A percentile compares a stretch with the other conserved stretches of the same genome.
Evolutionary conservation across 2,797 vertebrate species (phyloP).

Genomic region (Ataeniobius toweri): DNA sequence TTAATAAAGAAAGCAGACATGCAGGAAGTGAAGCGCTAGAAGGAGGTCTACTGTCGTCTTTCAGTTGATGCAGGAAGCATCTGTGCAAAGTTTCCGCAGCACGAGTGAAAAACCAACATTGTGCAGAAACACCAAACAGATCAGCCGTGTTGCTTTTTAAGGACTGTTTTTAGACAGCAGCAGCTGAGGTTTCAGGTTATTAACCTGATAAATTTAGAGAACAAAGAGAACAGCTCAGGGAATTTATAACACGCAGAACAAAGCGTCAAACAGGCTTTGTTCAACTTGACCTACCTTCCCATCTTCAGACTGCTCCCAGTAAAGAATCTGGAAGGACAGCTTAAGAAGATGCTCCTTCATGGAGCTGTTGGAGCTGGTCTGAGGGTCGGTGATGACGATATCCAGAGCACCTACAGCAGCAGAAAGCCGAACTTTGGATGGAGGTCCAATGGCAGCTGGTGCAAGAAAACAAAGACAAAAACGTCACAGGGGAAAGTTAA

Average conservation of each 20-base stretch:
- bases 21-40: neutral
- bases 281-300: constrained; percentile 49
- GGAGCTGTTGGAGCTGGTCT: constrained; percentile 58
- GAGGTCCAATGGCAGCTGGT: constrained; percentile 75
- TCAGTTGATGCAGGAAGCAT: neutral
- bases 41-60: no score
- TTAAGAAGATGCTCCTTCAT: constrained; percentile 45
- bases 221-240: no score
- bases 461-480: neutral
- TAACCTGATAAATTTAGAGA: neutral
- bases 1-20: neutral
- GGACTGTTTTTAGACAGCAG: neutral
- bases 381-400: constrained; percentile 63
- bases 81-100: neutral
- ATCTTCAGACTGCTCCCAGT: constrained; percentile 56
- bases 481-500: neutral
- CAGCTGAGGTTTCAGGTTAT: neutral
- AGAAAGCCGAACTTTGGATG: constrained; percentile 53
- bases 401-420: constrained; percentile 49
- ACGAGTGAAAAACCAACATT: neutral
- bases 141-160: neutral
- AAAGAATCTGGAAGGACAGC: constrained; percentile 59
- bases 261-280: no score
- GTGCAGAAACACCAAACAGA: neutral
- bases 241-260: neutral